These are phyloP conservation scores for Drosophila mimetica DNA, from an alignment of 2,888 invertebrate species.

Conservation along the genomic window DNA sequence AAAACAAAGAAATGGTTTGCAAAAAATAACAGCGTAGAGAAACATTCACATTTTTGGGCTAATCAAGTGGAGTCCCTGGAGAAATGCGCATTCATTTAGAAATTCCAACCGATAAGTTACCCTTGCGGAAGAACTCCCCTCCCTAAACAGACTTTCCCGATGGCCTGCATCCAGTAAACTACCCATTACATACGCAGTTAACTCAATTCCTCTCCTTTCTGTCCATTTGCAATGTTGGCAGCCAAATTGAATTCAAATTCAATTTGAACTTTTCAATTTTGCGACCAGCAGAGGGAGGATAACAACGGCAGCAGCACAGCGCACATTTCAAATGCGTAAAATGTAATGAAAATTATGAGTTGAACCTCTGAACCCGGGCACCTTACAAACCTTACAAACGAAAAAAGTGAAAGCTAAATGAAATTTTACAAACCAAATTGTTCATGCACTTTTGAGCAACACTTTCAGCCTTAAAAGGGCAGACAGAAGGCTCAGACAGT, in stretches of 20 bases:
- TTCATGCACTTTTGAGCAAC: constrained; percentile 74
- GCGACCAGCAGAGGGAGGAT: constrained; percentile 32
- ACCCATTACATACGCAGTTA: constrained; percentile 67
- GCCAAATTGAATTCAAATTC: constrained; percentile 84
- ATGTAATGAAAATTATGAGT: constrained; percentile 73
- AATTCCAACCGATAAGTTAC: constrained; percentile 24
- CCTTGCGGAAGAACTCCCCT: constrained; percentile 5
- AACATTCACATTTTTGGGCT: constrained; percentile 12
- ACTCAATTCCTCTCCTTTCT: constrained; percentile 58
- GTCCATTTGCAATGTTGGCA: constrained; percentile 60
- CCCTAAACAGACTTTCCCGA: neutral
- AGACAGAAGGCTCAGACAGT: constrained; percentile 37
- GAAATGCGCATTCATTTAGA: constrained; percentile 35
- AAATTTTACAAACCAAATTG: constrained; percentile 76
- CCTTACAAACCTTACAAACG: neutral
- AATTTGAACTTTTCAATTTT: constrained; percentile 84
- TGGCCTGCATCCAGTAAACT: constrained; percentile 41
- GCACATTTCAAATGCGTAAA: constrained; percentile 70
- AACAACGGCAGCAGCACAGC: constrained; percentile 41
- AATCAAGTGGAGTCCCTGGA: constrained; percentile 41
- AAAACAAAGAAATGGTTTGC: neutral
- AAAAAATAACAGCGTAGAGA: neutral
- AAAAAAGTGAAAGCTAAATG: constrained; percentile 59
- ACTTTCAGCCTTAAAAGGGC: constrained; percentile 60
- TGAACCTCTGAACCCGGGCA: constrained; percentile 28